Evolutionary conservation across 2,113 vertebrate genomes (phyloP).

Genomic region (Prolemur simus): DNA sequence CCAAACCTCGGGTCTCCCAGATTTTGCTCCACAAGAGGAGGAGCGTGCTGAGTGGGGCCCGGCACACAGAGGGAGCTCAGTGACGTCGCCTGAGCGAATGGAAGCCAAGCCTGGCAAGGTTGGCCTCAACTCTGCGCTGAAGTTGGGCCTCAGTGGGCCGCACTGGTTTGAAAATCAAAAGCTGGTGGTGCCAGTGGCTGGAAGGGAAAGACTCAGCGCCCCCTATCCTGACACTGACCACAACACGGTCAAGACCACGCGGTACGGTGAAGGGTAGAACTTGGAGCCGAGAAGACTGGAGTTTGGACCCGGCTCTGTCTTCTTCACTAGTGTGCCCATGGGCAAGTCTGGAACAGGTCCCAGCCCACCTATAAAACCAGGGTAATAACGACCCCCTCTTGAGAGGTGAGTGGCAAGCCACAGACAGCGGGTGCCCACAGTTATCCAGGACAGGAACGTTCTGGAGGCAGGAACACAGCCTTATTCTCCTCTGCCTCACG

Average conservation of each 20-base stretch:
- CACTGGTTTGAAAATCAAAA: not conserved
- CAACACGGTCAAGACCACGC: fast-evolving
- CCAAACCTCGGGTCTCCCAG: fast-evolving
- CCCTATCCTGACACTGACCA: not conserved
- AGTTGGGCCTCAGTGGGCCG: fast-evolving
- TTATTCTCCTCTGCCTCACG: fast-evolving
- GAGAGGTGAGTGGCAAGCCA: not conserved
- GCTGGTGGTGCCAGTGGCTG: not conserved
- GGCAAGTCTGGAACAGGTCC: not conserved
- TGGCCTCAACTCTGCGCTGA: not conserved
- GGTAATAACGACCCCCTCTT: not conserved
- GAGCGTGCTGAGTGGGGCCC: fast-evolving
- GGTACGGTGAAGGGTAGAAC: too few relatives aligned
- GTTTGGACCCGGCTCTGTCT: not conserved
- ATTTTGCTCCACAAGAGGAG: not conserved
- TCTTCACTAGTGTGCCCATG: not conserved
- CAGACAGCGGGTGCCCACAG: fast-evolving
- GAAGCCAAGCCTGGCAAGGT: not conserved
- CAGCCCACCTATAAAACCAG: not conserved
- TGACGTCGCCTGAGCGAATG: not conserved
- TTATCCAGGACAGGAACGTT: fast-evolving
- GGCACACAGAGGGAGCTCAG: not conserved
- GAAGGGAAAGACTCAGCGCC: not conserved
- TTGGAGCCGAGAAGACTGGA: not conserved
- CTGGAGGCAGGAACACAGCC: not conserved